A percentile compares a stretch with the other conserved stretches of the same genome.
phyloP scores from a whole-genome alignment of 2,797 vertebrate species.

The Clarias pachynema region DNA sequence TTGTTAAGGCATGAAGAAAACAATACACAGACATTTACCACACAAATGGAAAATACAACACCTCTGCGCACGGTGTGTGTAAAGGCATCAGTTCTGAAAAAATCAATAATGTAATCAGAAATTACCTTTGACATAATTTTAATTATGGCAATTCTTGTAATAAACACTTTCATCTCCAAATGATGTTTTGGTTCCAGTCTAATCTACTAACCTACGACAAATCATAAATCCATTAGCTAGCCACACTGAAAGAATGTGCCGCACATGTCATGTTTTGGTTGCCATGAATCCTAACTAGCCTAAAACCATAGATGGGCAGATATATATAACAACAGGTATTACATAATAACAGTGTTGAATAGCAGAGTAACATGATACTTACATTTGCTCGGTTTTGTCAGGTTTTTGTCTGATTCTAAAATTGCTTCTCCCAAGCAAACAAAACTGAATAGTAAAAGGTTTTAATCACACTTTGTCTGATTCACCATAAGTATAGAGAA shows the following conservation, averaged over 20 bases:
- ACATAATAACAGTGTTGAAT: neutral
- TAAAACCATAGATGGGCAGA: neutral
- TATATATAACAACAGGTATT: no score
- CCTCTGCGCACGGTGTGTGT: neutral
- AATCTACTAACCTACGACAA: neutral
- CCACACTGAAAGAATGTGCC: neutral
- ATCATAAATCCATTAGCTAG: neutral
- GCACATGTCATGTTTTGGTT: neutral
- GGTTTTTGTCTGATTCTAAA: neutral
- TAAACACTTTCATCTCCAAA: neutral
- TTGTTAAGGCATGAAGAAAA: neutral
- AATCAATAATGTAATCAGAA: neutral
- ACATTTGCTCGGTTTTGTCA: neutral
- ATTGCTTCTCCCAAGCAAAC: neutral
- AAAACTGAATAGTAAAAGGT: neutral
- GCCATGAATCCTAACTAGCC: neutral
- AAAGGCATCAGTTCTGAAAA: neutral
- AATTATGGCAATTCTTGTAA: neutral
- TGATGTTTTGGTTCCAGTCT: neutral
- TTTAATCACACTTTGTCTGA: neutral
- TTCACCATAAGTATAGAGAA: neutral
- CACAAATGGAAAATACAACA: neutral
- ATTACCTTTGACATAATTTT: neutral
- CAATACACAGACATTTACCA: neutral
- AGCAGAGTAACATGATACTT: neutral